Percentiles rank a stretch among this genome's conserved stretches.
These are phyloP conservation scores for Egretta garzetta DNA, from an alignment of 2,113 vertebrate genomes.

Conservation along the genomic window DNA sequence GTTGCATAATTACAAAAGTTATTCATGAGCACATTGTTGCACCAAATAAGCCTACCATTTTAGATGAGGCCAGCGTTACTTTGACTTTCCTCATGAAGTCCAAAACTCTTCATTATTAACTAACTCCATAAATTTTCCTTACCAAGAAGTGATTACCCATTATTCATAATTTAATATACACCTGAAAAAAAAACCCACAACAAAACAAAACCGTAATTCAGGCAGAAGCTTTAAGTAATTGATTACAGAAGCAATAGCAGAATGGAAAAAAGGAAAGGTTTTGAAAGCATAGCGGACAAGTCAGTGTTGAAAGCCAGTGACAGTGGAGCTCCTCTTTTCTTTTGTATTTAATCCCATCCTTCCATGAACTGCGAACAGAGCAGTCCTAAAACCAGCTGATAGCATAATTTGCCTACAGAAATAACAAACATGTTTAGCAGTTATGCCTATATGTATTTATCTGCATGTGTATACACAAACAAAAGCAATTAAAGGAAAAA, in stretches of 20 bases:
- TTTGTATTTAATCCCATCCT: not conserved
- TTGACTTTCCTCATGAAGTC: not conserved
- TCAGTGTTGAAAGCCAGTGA: not conserved
- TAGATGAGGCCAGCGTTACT: not conserved
- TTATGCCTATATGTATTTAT: not conserved
- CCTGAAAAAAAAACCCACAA: not conserved
- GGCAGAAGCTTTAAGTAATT: not conserved
- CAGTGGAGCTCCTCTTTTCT: not conserved
- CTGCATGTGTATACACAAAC: not conserved
- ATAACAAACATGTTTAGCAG: not conserved
- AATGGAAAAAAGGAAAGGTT: not conserved
- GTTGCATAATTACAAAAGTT: not conserved
- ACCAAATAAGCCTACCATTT: not conserved
- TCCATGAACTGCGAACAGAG: not conserved
- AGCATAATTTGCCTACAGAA: not conserved
- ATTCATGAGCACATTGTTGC: not conserved
- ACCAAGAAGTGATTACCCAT: not conserved
- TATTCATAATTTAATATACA: not conserved
- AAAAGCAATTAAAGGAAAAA: not conserved
- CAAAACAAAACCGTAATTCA: not conserved
- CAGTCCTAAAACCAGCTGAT: not conserved
- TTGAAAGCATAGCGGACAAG: not conserved
- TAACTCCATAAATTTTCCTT: not conserved
- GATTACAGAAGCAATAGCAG: not conserved
- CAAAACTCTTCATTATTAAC: not conserved